phyloP scores from a whole-genome alignment of 2,888 invertebrate species.

The Lasioglossum malachurum region DNA sequence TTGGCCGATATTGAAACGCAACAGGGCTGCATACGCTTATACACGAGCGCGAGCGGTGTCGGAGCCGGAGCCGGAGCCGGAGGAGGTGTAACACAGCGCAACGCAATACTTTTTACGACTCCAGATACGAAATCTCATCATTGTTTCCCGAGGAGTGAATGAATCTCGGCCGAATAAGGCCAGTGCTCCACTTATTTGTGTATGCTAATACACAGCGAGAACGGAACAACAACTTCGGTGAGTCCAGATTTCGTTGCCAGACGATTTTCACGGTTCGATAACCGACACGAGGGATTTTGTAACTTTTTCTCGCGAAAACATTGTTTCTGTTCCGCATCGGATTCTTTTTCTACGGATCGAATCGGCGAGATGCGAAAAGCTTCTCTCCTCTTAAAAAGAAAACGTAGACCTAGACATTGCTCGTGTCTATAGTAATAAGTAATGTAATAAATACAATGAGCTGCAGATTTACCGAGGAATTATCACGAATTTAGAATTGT shows the following conservation, averaged over 20 bases:
- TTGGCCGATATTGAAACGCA: constrained; percentile 54
- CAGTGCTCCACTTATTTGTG: constrained; percentile 51
- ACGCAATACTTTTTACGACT: constrained; percentile 41
- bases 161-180: constrained; percentile 55
- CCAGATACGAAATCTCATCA: constrained; percentile 60
- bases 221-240: background rate
- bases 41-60: background rate
- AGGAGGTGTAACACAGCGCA: background rate
- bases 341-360: background rate
- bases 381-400: background rate
- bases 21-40: background rate
- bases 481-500: background rate
- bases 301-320: constrained; percentile 31
- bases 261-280: constrained; percentile 61
- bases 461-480: background rate
- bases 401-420: background rate
- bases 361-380: background rate
- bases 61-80: background rate
- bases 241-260: constrained; percentile 51
- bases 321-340: background rate
- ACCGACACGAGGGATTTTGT: constrained; percentile 49
- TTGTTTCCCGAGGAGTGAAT: constrained; percentile 47
- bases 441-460: background rate
- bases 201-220: constrained; percentile 66
- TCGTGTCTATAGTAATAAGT: too few relatives aligned